Evolutionary conservation across 2,888 invertebrate genomes (phyloP), one percentile per base, ranked within the genome.

Genomic region (Liposcelis brunnea): DNA sequence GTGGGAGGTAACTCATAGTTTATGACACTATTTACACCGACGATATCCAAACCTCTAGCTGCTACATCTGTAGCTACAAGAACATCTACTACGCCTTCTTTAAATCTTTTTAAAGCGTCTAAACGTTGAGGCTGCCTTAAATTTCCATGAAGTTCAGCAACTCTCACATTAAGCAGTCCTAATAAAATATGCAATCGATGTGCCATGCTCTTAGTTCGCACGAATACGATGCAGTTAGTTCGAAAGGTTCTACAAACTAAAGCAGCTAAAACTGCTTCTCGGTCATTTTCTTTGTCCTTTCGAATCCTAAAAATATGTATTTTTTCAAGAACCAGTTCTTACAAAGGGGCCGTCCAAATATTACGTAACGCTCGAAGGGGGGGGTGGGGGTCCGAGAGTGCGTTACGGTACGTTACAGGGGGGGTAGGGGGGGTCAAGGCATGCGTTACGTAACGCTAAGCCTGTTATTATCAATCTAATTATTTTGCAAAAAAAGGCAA

Each of bases 1-100:
- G 90, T 86, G 36, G 85, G 81, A 0, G 97, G 97, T 79, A 97
- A 80, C 0, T 89, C 82, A 65, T 91, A 95, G 66, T 98, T 98
- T 37, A 98, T 78, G 4, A 95, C 70, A 11, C 95, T 95, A 66
- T 89, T 86, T 0, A 97, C 93, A 7, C 91, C 93, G n/a, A 84
- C 80, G 54, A 97, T 97, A 65, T 97, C 97, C 38, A 97, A 69
- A 56, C 98, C 94, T 58, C 93, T 70, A 4, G 93, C 89, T 1
- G 93, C 93, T 33, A 94, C 80, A 65, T 94, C 94, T 0, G 94
- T 94, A 0, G 91, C 91, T 42, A 93, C 75, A n/a, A 94, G 65
- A n/a, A 87, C 74, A 59, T 87, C 86, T 2, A 78, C 77, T 57
- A 74, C 74, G 55, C 84, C 83, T 7, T 86, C 82, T 59, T 85